phyloP scores from a whole-genome alignment of 2,888 invertebrate species.

The Drosophila rellima region DNA sequence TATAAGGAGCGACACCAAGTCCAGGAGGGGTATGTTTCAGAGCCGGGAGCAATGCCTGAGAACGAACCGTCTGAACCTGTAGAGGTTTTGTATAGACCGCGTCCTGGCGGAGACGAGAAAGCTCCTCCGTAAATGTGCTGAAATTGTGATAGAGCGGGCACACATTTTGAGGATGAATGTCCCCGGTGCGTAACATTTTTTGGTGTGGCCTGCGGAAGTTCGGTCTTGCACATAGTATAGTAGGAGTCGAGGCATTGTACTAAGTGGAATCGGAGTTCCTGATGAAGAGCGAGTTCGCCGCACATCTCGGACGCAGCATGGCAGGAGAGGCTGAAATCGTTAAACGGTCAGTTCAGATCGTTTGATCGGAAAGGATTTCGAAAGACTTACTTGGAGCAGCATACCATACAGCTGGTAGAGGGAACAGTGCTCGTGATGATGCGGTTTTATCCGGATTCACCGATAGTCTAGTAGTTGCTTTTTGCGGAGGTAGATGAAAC shows the following conservation, averaged over 20 bases:
- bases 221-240: background rate
- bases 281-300: background rate
- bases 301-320: background rate
- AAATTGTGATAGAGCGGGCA: no score
- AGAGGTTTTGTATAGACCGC: no score
- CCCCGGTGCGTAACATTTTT: no score
- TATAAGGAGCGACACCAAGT: background rate
- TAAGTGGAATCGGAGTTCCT: background rate
- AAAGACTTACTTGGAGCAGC: background rate
- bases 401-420: background rate
- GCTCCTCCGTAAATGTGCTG: no score
- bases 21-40: background rate
- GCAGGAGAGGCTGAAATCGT: background rate
- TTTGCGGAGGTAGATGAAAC: background rate
- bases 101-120: no score
- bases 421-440: background rate
- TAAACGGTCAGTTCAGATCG: background rate
- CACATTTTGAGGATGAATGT: no score
- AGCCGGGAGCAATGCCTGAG: no score
- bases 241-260: background rate
- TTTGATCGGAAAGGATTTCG: background rate
- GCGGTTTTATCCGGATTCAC: background rate
- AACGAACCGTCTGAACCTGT: no score
- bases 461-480: background rate
- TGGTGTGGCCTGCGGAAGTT: no score